These are phyloP conservation scores for Pseudotriccus pelzelni DNA, from an alignment of 2,797 vertebrate genomes.

Conservation along the genomic window DNA sequence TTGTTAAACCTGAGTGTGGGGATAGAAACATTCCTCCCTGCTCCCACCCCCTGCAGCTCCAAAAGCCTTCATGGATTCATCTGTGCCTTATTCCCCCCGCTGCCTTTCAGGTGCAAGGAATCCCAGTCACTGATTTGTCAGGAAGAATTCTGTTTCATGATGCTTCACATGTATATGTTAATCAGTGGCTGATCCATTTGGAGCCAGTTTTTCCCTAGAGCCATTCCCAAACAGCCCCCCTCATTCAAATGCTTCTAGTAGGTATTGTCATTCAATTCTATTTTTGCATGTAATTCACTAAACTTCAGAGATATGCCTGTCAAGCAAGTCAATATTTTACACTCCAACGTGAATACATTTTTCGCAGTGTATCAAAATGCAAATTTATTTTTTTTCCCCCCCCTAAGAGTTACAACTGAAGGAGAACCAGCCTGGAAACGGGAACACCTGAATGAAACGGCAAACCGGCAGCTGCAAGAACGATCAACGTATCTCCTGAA, in stretches of 20 bases:
- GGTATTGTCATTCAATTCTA: constrained; percentile 5
- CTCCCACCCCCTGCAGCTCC: not conserved
- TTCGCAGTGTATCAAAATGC: constrained; percentile 21
- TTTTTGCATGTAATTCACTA: constrained; percentile 19
- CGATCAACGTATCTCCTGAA: not conserved
- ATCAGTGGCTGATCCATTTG: not conserved
- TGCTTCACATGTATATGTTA: not conserved
- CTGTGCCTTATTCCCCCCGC: not conserved
- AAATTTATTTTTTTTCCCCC: not conserved
- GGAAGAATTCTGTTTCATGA: not conserved
- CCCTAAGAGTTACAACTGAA: not conserved
- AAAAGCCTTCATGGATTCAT: not conserved
- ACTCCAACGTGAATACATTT: not conserved
- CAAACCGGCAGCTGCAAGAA: not conserved
- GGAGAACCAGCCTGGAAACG: not conserved
- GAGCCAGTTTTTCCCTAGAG: not conserved
- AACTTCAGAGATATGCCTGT: not conserved
- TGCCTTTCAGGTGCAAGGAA: not conserved
- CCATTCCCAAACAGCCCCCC: not conserved
- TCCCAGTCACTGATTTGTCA: not conserved
- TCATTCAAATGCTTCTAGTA: not conserved
- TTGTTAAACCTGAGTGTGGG: not conserved
- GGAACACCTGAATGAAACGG: not conserved
- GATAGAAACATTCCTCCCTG: not conserved
- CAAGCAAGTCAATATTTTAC: constrained; percentile 42